Conservation (phyloP, 2,797 vertebrate genomes). For the Fratercula arctica region DNA sequence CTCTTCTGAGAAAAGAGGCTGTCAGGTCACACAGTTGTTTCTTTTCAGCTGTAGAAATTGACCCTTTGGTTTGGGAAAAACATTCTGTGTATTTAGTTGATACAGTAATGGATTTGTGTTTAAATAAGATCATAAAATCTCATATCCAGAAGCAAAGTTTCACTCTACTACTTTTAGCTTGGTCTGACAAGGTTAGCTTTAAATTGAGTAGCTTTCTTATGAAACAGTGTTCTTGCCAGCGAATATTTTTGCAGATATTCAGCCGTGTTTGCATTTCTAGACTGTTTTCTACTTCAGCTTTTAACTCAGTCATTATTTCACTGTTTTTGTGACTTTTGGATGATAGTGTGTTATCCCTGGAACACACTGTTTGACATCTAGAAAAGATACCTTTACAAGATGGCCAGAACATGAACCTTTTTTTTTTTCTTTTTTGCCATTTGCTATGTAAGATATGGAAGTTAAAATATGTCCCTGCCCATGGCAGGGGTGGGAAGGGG, state of each 20-base stretch:
- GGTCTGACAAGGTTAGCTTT: not conserved
- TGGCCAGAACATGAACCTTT: not conserved
- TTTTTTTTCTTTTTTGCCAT: not conserved
- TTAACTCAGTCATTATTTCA: not conserved
- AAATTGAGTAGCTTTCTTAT: not conserved
- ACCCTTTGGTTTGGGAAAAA: not conserved
- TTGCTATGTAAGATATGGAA: rapidly evolving
- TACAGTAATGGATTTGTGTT: not conserved
- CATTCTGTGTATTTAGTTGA: not conserved
- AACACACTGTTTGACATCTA: not conserved
- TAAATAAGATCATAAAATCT: not conserved
- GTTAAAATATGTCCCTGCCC: not conserved
- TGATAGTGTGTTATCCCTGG: not conserved
- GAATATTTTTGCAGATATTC: not conserved
- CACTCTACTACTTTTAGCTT: not conserved
- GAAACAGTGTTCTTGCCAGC: not conserved
- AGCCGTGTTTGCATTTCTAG: not conserved
- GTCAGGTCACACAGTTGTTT: rapidly evolving
- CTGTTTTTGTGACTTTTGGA: not conserved
- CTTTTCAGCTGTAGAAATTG: not conserved
- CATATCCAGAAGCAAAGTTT: not conserved
- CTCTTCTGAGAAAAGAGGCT: not conserved
- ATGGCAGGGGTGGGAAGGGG: rapidly evolving
- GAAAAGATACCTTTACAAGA: not conserved
- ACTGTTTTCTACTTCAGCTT: not conserved